A percentile compares a stretch with the other conserved stretches of the same genome.
Evolutionary conservation across 2,113 vertebrate species (phyloP).

Genomic region (Formicarius rufipectus): DNA sequence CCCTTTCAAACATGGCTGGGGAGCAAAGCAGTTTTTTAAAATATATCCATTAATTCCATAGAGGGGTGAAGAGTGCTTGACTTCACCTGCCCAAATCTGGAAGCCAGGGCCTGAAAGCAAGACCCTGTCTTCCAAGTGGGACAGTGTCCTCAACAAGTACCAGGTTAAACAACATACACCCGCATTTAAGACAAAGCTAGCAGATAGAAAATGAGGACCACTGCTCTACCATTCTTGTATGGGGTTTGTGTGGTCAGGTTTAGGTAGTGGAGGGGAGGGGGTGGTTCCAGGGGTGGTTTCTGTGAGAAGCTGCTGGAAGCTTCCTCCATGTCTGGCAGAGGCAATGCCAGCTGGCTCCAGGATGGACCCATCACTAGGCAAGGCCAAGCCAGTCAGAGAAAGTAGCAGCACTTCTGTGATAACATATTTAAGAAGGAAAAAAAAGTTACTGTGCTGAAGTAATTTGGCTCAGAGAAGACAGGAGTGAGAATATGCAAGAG

Average conservation of each 20-base stretch:
- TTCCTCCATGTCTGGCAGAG: not conserved
- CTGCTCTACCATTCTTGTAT: not conserved
- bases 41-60: not conserved
- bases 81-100: not conserved
- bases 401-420: not conserved
- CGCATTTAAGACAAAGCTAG: not conserved
- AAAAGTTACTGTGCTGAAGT: not conserved
- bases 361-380: accelerated
- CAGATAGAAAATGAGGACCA: not conserved
- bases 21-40: not conserved
- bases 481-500: not conserved
- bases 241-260: not conserved
- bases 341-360: not conserved
- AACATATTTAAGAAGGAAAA: not conserved
- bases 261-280: not conserved
- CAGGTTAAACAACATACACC: not conserved
- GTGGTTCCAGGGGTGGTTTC: not conserved
- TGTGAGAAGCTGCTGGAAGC: not conserved
- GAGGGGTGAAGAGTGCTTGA: not conserved
- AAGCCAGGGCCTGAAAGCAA: not conserved
- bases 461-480: not conserved
- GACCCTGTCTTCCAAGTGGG: not conserved
- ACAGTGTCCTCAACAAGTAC: not conserved
- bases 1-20: not conserved
- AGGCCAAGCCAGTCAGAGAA: not conserved